Evolutionary conservation across 2,113 vertebrate genomes (phyloP).

Genomic region (Ptychochromis oligacanthus): DNA sequence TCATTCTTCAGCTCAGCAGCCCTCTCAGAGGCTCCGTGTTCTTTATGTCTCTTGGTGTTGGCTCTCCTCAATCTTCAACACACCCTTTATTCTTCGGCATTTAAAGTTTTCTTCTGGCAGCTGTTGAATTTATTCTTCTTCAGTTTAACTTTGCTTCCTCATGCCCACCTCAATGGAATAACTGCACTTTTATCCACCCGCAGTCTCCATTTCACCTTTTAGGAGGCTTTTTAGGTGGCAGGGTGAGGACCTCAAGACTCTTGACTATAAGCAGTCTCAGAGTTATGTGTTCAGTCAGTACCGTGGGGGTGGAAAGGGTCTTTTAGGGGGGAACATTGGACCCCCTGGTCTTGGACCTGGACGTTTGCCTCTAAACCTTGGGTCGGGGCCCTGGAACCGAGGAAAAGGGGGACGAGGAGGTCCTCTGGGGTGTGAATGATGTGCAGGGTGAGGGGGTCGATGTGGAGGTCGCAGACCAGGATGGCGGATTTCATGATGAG

Average conservation of each 20-base stretch:
- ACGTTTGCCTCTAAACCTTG: constrained; percentile 83
- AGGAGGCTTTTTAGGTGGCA: neutral
- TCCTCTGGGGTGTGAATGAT: constrained; percentile 59
- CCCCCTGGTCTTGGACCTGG: constrained; percentile 81
- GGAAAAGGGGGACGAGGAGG: constrained; percentile 64
- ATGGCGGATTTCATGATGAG: constrained; percentile 52
- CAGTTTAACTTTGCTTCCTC: neutral
- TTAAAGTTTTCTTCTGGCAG: constrained; percentile 6
- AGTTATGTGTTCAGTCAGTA: constrained; percentile 79
- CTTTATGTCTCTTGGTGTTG: constrained; percentile 28
- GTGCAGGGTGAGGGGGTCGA: constrained; percentile 53
- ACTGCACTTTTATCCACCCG: constrained; percentile 1
- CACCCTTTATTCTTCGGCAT: neutral
- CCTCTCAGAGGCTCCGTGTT: constrained; percentile 40
- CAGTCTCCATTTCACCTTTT: neutral
- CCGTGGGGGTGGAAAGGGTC: constrained; percentile 88
- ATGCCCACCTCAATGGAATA: neutral
- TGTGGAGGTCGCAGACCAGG: constrained; percentile 53
- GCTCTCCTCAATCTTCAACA: neutral
- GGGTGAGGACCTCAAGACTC: neutral
- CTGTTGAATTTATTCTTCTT: constrained; percentile 1
- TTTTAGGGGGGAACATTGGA: constrained; percentile 88
- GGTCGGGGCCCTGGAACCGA: constrained; percentile 82
- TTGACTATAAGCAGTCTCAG: neutral
- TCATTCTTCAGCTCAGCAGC: constrained; percentile 60